phyloP scores from a whole-genome alignment of 2,888 invertebrate genomes.

The Ochropleura leucogaster region DNA sequence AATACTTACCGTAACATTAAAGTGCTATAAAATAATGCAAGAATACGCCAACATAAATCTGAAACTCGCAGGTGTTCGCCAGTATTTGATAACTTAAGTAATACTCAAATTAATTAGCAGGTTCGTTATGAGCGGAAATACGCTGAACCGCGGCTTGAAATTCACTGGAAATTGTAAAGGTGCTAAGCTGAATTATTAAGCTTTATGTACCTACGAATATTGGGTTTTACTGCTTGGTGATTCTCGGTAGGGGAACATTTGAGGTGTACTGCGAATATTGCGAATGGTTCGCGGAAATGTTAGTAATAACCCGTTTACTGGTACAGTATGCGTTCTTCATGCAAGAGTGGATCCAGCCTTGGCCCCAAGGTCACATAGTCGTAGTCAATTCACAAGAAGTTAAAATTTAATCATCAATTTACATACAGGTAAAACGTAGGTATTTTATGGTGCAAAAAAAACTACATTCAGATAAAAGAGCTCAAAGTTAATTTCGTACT shows the following conservation, averaged over 20 bases:
- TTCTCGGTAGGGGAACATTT: slow-evolving; percentile 3
- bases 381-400: no score
- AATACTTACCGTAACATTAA: no score
- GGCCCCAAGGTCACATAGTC: no score
- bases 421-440: no score
- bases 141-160: slow-evolving; percentile 27
- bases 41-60: slow-evolving; percentile 25
- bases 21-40: slow-evolving; percentile 7
- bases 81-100: slow-evolving; percentile 33
- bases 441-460: no score
- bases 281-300: background rate
- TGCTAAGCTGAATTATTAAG: slow-evolving; percentile 39
- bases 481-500: no score
- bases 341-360: no score
- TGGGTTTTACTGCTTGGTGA: slow-evolving; percentile 5
- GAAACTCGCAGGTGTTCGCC: slow-evolving; percentile 9
- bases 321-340: background rate
- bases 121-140: slow-evolving; percentile 35
- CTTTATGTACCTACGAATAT: slow-evolving; percentile 18
- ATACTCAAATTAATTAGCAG: slow-evolving; percentile 45
- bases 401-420: no score
- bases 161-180: slow-evolving; percentile 45
- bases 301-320: background rate
- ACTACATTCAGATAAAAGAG: no score
- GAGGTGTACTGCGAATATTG: background rate